A percentile compares a stretch with the other conserved stretches of the same genome.
phyloP scores from a whole-genome alignment of 2,888 invertebrate genomes.

The Polydrusus pterygomalis region DNA sequence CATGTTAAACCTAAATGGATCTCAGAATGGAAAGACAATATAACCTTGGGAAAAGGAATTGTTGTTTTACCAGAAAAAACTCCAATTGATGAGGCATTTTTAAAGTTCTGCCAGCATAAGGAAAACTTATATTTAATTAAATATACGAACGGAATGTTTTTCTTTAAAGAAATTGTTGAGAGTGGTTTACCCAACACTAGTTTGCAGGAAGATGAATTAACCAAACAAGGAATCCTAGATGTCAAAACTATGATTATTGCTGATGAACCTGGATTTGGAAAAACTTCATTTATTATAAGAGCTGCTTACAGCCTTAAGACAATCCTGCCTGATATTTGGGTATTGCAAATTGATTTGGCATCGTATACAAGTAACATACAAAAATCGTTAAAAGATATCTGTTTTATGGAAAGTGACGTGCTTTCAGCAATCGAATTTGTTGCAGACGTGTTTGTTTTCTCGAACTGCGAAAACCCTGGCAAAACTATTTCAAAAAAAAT shows the following conservation, averaged over 20 bases:
- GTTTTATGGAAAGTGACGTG: background rate
- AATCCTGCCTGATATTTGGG: background rate
- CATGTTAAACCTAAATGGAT: background rate
- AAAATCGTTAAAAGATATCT: background rate
- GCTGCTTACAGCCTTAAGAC: constrained; percentile 24
- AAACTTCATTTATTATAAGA: constrained; percentile 36
- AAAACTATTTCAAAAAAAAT: constrained; percentile 24
- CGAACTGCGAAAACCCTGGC: background rate
- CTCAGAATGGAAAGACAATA: background rate
- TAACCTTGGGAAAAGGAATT: background rate
- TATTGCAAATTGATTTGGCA: background rate
- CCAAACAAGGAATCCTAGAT: background rate
- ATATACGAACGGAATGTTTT: background rate
- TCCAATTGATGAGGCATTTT: background rate
- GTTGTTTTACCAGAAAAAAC: background rate
- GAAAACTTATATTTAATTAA: background rate
- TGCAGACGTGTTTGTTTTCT: constrained; percentile 19
- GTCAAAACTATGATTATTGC: constrained; percentile 38
- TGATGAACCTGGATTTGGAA: constrained; percentile 39
- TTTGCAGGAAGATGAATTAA: background rate
- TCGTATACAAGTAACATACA: background rate
- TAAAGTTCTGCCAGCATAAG: background rate
- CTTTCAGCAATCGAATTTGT: constrained; percentile 27
- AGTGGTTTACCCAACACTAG: background rate
- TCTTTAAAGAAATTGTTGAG: background rate